Conservation (phyloP, 2,888 invertebrate genomes). For the Nymphalis c-album region DNA sequence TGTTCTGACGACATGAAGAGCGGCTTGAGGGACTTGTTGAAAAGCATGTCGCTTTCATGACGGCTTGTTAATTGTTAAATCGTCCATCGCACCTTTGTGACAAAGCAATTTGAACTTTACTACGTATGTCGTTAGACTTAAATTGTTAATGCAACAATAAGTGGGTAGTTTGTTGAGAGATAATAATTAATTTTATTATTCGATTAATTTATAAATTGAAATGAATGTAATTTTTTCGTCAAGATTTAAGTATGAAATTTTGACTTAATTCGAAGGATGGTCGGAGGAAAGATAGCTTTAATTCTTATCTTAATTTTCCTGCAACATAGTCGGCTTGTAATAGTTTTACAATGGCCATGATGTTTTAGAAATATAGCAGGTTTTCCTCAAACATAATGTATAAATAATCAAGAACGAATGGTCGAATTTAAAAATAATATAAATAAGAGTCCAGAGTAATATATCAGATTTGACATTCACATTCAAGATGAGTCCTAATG, state of each 20-base stretch:
- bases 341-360: conserved; percentile 28
- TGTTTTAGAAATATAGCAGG: conserved; percentile 4
- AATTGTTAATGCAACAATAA: neutral
- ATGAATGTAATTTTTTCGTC: conserved; percentile 7
- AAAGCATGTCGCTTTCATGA: conserved; percentile 29
- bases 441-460: neutral
- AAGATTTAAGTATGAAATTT: neutral
- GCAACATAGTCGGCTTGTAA: conserved; percentile 24
- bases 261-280: conserved; percentile 25
- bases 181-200: neutral
- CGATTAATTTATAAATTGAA: neutral
- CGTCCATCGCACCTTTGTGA: conserved; percentile 10
- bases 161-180: neutral
- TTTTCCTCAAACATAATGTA: conserved; percentile 20
- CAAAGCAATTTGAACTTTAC: neutral
- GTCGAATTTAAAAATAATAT: neutral
- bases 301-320: conserved; percentile 31
- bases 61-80: conserved; percentile 29
- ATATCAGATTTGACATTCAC: neutral
- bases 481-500: neutral
- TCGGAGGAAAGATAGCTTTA: conserved; percentile 29
- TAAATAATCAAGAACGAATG: neutral
- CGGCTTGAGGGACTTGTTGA: conserved; percentile 27
- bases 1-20: conserved; percentile 24
- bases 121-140: neutral